Evolutionary conservation across 2,797 vertebrate genomes (phyloP).

Genomic region (Chrysocyon brachyurus): DNA sequence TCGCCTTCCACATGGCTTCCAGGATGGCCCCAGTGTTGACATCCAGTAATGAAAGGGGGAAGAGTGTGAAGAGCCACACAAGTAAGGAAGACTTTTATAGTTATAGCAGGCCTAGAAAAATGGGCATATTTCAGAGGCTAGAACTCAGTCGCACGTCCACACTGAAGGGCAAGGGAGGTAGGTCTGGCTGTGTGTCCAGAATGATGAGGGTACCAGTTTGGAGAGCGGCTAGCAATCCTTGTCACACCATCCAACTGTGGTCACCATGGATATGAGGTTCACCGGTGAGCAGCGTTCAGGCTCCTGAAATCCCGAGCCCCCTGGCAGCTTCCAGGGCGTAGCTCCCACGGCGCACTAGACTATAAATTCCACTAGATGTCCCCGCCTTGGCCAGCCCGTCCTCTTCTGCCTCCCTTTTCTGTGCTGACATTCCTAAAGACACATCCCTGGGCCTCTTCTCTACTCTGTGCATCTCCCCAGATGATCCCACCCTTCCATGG

Average conservation of each 20-base stretch:
- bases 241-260: no score
- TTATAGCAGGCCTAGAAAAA: not conserved
- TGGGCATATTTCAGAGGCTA: not conserved
- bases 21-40: not conserved
- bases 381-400: not conserved
- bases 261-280: not conserved
- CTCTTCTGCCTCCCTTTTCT: not conserved
- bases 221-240: no score
- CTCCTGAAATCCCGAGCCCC: not conserved
- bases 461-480: not conserved
- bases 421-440: not conserved
- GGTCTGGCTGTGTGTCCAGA: not conserved
- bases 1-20: not conserved
- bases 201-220: not conserved
- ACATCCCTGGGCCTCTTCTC: not conserved
- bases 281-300: no score
- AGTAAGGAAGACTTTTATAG: not conserved
- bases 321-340: not conserved
- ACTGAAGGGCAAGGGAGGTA: not conserved
- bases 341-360: not conserved
- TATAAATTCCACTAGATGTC: not conserved
- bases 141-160: not conserved
- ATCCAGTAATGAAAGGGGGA: not conserved
- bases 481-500: no score
- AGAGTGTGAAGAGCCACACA: not conserved